Evolutionary conservation across 2,797 vertebrate species (phyloP), one percentile per base, ranked within the genome.

Genomic region (Xiphophorus birchmanni): DNA sequence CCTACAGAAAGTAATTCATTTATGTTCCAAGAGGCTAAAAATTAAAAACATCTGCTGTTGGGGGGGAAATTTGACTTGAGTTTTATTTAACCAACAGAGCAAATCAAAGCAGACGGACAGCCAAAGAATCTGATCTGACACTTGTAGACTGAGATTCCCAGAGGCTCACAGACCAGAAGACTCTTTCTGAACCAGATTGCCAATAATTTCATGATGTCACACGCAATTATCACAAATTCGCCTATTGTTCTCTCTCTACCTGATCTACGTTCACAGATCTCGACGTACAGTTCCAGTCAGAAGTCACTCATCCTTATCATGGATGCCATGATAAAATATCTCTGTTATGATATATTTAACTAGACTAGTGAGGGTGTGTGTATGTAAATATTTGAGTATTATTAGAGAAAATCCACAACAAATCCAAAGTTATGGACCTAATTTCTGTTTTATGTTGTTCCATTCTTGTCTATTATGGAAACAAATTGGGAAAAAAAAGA

Each of bases 141-240:
- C 12, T 72, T 45, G 69, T 15, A 45, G 42, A 72, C 42, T 44
- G 26, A 72, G 12, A 47, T 72, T 81, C 32, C 60, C 29, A 74
- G 63, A 76, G 77, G 74, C 54, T 79, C 29, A 0, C 84, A 56
- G 82, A 87, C 76, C 73, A 76, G 32, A 78, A 1, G 9, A 42
- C 69, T 72, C 69, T 45, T 47, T 47, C 18, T 47, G 11, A 47
- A 72, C 26, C 58, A 35, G 71, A 26, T 75, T 40, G 37, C 17
- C 47, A 74, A 74, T 40, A 56, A 90, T 86, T 80, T 90, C 85
- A 83, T 82, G 50, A 45, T 72, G 69, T 72, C 69, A 26, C 65
- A 11, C 1, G 21, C 7, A 10, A 85, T 42, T 23, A 78, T 82
- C 56, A 79, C 75, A 80, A 45, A 47, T 29, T 47, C 2, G 26